A percentile compares a stretch with the other conserved stretches of the same genome.
These are phyloP conservation scores for Drosophila mayri DNA, from an alignment of 1,140 invertebrate species.

Conservation along the genomic window DNA sequence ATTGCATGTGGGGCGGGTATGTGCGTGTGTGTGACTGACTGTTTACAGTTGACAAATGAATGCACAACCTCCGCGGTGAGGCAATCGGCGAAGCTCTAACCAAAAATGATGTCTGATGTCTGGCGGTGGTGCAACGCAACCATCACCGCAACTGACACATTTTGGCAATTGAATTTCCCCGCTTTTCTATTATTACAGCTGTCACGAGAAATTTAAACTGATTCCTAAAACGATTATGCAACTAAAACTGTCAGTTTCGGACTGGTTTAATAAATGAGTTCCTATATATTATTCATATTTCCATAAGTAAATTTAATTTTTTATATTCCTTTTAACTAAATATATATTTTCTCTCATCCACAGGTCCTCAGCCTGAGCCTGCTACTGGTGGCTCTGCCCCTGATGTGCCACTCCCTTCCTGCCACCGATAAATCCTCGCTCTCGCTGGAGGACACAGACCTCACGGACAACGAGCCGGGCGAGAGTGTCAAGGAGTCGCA, in stretches of 20 bases:
- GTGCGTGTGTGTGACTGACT: constrained; percentile 34
- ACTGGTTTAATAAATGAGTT: neutral
- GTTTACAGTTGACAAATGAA: constrained; percentile 73
- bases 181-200: constrained; percentile 36
- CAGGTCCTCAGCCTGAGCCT: constrained; percentile 54
- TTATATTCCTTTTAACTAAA: neutral
- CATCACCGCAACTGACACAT: constrained; percentile 23
- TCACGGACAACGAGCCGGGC: constrained; percentile 72
- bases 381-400: constrained; percentile 62
- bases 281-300: neutral
- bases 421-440: constrained; percentile 65
- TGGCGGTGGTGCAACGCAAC: constrained; percentile 25
- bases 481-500: constrained; percentile 77
- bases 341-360: neutral
- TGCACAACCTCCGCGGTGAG: constrained; percentile 43
- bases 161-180: constrained; percentile 51
- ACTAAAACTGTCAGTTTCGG: constrained; percentile 16
- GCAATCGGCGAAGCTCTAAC: constrained; percentile 18
- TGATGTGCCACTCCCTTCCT: constrained; percentile 66
- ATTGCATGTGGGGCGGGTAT: constrained; percentile 20
- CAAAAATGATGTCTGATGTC: constrained; percentile 13
- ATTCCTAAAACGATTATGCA: constrained; percentile 36
- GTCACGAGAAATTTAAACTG: constrained; percentile 27
- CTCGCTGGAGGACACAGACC: constrained; percentile 73
- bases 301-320: no score